Percentiles rank a stretch among this genome's conserved stretches.
phyloP scores from a whole-genome alignment of 2,113 vertebrate genomes.

The Eulemur macaco region DNA sequence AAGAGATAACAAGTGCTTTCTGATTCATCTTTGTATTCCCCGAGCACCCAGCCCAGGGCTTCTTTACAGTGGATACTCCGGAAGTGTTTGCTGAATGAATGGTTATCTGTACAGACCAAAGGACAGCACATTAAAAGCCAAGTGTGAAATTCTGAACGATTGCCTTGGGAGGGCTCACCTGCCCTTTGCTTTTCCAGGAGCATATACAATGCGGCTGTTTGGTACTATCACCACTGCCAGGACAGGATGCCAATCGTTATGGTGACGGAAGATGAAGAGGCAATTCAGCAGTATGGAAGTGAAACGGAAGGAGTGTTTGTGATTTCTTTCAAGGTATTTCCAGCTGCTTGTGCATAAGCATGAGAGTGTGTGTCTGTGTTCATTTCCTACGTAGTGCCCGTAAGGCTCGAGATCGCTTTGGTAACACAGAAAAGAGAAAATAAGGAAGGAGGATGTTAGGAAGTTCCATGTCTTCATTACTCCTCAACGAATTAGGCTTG shows the following conservation, averaged over 20 bases:
- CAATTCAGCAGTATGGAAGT: conserved; percentile 87
- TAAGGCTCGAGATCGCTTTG: background rate
- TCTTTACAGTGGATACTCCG: background rate
- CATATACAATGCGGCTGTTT: conserved; percentile 94
- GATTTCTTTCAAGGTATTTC: conserved; percentile 92
- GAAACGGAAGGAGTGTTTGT: conserved; percentile 94
- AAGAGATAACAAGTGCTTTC: background rate
- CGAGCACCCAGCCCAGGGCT: too few relatives aligned
- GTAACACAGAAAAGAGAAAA: background rate
- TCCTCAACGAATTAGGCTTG: background rate
- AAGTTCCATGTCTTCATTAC: background rate
- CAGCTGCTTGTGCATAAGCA: background rate
- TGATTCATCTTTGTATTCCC: background rate
- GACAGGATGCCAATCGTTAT: conserved; percentile 93
- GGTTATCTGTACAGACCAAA: background rate
- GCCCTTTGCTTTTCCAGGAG: conserved; percentile 87
- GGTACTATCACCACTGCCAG: conserved; percentile 94
- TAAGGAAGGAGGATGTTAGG: background rate
- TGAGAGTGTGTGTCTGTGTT: background rate
- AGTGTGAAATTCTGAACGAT: background rate
- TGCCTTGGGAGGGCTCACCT: background rate
- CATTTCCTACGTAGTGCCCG: background rate
- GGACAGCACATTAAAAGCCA: background rate
- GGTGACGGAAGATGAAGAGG: conserved; percentile 93
- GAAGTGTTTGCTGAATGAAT: background rate